Percentiles rank a stretch among this genome's conserved stretches.
phyloP scores from a whole-genome alignment of 1,140 invertebrate genomes.

The Psilanteris sp. region DNA sequence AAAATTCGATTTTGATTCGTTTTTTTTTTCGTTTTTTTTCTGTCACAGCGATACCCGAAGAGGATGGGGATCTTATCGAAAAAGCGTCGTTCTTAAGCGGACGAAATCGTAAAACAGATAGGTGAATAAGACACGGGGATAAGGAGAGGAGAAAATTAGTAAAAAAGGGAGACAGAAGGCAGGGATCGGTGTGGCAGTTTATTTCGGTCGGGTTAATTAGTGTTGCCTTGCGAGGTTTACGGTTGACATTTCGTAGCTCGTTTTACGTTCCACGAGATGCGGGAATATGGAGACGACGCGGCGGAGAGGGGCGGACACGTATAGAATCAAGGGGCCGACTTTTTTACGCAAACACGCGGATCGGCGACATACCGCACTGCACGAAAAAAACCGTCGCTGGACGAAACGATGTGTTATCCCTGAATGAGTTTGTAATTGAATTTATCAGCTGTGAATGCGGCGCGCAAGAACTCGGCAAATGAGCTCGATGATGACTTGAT shows the following conservation, averaged over 20 bases:
- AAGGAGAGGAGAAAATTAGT: conserved; percentile 58
- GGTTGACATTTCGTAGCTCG: conserved; percentile 79
- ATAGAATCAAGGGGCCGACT: conserved; percentile 64
- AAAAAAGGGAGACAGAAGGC: conserved; percentile 55
- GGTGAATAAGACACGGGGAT: conserved; percentile 55
- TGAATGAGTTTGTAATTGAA: conserved; percentile 63
- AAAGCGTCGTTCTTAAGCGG: conserved; percentile 34
- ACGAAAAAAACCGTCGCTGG: conserved; percentile 41
- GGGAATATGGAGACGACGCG: conserved; percentile 43
- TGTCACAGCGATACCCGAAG: not conserved
- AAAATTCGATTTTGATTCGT: conserved; percentile 34
- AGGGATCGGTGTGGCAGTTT: conserved; percentile 73
- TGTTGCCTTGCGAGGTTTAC: conserved; percentile 79
- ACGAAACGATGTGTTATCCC: conserved; percentile 58
- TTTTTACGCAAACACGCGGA: conserved; percentile 77
- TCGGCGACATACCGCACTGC: conserved; percentile 69
- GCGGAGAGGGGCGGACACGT: conserved; percentile 39
- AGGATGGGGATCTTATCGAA: conserved; percentile 47
- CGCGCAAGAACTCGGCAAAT: conserved; percentile 48
- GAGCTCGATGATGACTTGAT: conserved; percentile 54
- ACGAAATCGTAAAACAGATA: conserved; percentile 63
- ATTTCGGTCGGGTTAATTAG: conserved; percentile 80
- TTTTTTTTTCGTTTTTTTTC: conserved; percentile 17
- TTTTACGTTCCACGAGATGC: conserved; percentile 66
- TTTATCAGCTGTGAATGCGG: conserved; percentile 57